phyloP scores from a whole-genome alignment of 2,113 vertebrate species.

The Pterocles orientalis region DNA sequence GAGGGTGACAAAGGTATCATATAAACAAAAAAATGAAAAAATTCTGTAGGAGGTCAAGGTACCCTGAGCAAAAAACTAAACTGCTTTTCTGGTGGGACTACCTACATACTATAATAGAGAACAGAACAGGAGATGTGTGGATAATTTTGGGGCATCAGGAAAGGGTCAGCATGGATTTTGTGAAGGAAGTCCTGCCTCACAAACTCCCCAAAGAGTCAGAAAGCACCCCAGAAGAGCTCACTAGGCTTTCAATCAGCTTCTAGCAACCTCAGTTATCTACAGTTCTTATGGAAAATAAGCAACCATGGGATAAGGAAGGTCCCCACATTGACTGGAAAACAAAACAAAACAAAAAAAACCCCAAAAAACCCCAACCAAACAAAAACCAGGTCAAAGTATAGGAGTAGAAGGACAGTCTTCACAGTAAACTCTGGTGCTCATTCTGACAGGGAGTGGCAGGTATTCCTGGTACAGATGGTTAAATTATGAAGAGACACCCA shows the following conservation, averaged over 20 bases:
- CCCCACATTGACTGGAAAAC: not conserved
- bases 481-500: not conserved
- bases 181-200: not conserved
- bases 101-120: not conserved
- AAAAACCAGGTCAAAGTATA: not conserved
- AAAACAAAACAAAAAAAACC: not conserved
- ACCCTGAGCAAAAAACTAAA: not conserved
- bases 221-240: not conserved
- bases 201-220: not conserved
- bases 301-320: not conserved
- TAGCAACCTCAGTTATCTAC: accelerated
- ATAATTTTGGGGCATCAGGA: not conserved
- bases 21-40: not conserved
- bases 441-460: not conserved
- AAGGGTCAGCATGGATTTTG: not conserved
- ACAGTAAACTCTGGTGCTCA: not conserved
- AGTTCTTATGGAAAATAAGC: not conserved
- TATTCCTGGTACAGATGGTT: not conserved
- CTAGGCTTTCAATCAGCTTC: not conserved
- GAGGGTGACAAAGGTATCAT: not conserved
- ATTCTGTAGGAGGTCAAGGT: not conserved
- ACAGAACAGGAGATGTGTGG: accelerated
- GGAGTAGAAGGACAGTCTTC: not conserved
- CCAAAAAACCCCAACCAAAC: too few species aligned
- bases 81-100: not conserved